Base-by-base conservation (phyloP, 2,888 invertebrate genomes). In the Allacma fusca region DNA sequence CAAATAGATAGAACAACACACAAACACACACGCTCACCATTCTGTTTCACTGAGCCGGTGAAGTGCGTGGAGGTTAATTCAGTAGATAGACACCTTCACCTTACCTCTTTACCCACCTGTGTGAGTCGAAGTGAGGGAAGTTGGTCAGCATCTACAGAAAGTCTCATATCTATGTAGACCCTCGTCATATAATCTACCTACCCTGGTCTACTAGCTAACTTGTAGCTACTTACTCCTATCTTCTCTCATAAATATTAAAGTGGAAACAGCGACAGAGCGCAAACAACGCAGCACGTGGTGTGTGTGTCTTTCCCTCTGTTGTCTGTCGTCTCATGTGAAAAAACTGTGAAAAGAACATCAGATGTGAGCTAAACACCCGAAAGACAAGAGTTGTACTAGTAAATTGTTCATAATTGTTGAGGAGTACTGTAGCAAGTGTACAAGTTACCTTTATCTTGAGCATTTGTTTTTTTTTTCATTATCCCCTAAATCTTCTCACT, bases 241-340 rank as follows among this genome's bases (percentile, higher is more conserved):
- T 23, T 26, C 23, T 64, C 28, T 64, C 50, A 50, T 50, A 50
- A 50, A 50, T 50, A 65, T 65, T 64, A 68, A 29, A 68, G 68
- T n/a, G 68, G 28, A 67, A 67, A 34, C 16, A 67, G 67, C 67
- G 67, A 67, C 28, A 29, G 29, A 65, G 19, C 65, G 29, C 65
- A 65, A 28, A 65, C 29, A 59, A 43, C 73, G 21, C 73, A 74
- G 73, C 73, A 74, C 73, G 73, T 74, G 73, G 73, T 74, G 16
- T 23, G 24, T 74, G 64, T 74, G 9, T 50, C n/a, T n/a, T n/a
- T 50, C 50, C n/a, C n/a, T 50, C 64, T 59, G 50, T 24, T 34
- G 29, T 73, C 40, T 21, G n/a, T 65, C 43, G 64, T 59, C 23
- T 72, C 59, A 29, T 59, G 29, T 72, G n/a, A 50, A 50, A 50